Base-by-base conservation (phyloP, 1,140 invertebrate genomes). In the Drosophila pectinifera region DNA sequence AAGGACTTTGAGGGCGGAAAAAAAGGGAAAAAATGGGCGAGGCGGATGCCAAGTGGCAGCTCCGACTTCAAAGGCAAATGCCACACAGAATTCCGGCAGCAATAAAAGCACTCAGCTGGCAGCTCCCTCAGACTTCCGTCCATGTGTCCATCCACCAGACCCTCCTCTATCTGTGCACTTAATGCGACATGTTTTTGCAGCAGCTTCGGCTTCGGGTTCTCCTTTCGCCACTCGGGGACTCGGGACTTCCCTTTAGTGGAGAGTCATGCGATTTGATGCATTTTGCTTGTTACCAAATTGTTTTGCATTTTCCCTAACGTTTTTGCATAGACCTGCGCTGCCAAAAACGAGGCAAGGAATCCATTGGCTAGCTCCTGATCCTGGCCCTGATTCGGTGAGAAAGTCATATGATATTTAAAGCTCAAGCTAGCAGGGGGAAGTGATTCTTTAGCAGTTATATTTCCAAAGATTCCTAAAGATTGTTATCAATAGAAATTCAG, bases 171-270 rank as follows among this genome's bases (percentile, higher is more conserved):
- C 82, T 69, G 58, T 83, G 83, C 83, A 86, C 83, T 86, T 86
- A 86, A 86, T 86, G 82, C 82, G 83, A 88, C 82, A 86, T 86
- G 83, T 86, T 86, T 86, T 86, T 83, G 83, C 83, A 86, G 82
- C 83, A 88, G 82, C 85, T 86, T 88, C 68, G 75, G 70, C 68
- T 86, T 88, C 68, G 75, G 70, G 68, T 81, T 78, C 73, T 62
- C 56, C 53, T 46, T 46, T 72, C 39, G 56, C 56, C 54, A 74
- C 79, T 83, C 61, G 45, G 76, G 72, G 42, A 74, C 79, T 83
- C 61, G 45, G 76, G 72, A 48, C 51, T 69, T 57, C 24, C 31
- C 31, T 53, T 53, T 8, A 22, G 31, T 18, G n/a, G 49, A 20
- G 48, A 18, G 57, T 65, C 74, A 68, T 82, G 75, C 75, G 70